Percentiles rank a stretch among this genome's conserved stretches.
phyloP scores from a whole-genome alignment of 2,797 vertebrate genomes.

The Dendrocincla fuliginosa region DNA sequence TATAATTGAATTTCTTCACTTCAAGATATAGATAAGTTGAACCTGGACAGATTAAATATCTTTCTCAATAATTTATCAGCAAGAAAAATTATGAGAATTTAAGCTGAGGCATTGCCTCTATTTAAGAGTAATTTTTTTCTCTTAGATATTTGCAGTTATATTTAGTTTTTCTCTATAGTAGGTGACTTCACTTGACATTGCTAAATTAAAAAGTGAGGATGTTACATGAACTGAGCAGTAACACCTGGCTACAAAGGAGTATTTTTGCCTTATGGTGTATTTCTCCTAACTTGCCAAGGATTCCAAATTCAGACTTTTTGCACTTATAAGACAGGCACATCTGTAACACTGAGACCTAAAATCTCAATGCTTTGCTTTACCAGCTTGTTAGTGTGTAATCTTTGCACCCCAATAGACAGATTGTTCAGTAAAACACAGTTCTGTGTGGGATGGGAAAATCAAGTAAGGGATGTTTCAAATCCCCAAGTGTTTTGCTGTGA shows the following conservation, averaged over 20 bases:
- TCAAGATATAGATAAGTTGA: background rate
- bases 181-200: background rate
- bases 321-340: background rate
- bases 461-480: background rate
- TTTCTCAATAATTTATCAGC: background rate
- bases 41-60: constrained; percentile 6
- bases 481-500: background rate
- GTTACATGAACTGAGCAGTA: background rate
- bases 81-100: background rate
- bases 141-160: background rate
- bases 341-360: background rate
- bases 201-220: background rate
- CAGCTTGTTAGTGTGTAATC: background rate
- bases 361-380: background rate
- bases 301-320: background rate
- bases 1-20: constrained; percentile 28
- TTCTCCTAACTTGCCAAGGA: background rate
- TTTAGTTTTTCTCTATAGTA: background rate
- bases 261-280: background rate
- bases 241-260: background rate
- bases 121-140: background rate
- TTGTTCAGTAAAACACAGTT: background rate
- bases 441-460: background rate
- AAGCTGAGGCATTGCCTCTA: background rate
- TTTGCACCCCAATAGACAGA: background rate